A percentile compares a stretch with the other conserved stretches of the same genome.
phyloP scores from a whole-genome alignment of 2,113 vertebrate species.

The Etheostoma spectabile region DNA sequence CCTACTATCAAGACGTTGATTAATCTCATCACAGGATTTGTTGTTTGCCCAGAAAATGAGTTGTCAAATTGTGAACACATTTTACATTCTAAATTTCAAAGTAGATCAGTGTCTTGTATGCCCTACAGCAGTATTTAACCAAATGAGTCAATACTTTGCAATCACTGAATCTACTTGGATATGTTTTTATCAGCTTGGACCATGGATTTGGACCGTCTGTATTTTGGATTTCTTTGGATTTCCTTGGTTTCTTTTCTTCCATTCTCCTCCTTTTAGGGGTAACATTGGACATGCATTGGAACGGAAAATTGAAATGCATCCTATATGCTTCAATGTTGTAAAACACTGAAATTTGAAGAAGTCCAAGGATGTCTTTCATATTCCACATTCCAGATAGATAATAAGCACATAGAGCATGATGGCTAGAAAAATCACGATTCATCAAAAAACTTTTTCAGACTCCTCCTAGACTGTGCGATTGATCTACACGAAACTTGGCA shows the following conservation, averaged over 20 bases:
- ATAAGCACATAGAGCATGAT: not conserved
- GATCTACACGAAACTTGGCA: no score
- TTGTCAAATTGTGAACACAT: not conserved
- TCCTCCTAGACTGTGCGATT: no score
- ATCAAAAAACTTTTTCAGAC: no score
- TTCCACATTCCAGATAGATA: not conserved
- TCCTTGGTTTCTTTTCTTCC: not conserved
- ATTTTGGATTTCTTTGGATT: not conserved
- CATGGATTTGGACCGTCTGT: conserved; percentile 6
- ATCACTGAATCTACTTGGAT: conserved; percentile 21
- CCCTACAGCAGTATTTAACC: conserved; percentile 24
- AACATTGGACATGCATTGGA: not conserved
- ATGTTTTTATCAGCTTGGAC: conserved; percentile 23
- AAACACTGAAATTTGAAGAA: not conserved
- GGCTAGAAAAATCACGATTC: no score
- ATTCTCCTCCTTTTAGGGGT: conserved; percentile 12
- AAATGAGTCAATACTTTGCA: conserved; percentile 16
- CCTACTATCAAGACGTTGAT: not conserved
- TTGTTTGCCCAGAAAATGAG: not conserved
- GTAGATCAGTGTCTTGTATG: not conserved
- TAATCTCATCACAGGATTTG: not conserved
- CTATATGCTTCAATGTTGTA: not conserved
- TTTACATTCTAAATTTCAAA: conserved; percentile 22
- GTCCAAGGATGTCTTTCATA: not conserved
- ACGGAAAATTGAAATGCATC: not conserved